Percentiles rank a stretch among this genome's conserved stretches.
phyloP scores from a whole-genome alignment of 1,140 invertebrate genomes.

The Eurytemora carolleeae region DNA sequence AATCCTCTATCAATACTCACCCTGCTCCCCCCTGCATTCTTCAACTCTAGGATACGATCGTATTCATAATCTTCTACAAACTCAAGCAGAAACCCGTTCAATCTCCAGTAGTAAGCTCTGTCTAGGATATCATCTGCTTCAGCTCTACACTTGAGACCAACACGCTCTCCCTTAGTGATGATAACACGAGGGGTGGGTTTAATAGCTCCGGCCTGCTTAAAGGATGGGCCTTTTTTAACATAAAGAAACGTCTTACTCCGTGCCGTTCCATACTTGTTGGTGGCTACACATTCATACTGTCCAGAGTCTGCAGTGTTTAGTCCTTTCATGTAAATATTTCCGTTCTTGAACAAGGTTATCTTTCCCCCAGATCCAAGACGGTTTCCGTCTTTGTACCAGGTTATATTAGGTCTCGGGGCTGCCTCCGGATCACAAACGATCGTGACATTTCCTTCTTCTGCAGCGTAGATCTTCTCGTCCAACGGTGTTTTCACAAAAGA shows the following conservation, averaged over 20 bases:
- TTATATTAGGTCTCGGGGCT: slow-evolving; percentile 64
- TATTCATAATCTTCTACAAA: slow-evolving; percentile 32
- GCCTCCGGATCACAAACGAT: slow-evolving; percentile 82
- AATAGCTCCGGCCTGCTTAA: slow-evolving; percentile 42
- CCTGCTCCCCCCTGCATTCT: slow-evolving; percentile 8
- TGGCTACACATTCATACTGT: slow-evolving; percentile 64
- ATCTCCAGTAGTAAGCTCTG: slow-evolving; percentile 69
- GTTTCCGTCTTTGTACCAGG: slow-evolving; percentile 76
- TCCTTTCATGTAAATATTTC: slow-evolving; percentile 64
- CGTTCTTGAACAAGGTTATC: slow-evolving; percentile 53
- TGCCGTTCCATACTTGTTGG: slow-evolving; percentile 58
- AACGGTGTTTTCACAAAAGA: slow-evolving; percentile 75
- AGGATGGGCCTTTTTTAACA: slow-evolving; percentile 30
- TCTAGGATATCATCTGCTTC: slow-evolving; percentile 58
- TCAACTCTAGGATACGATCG: slow-evolving; percentile 17
- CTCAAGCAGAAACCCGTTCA: slow-evolving; percentile 57
- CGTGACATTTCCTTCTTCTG: slow-evolving; percentile 72
- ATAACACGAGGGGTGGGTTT: slow-evolving; percentile 42
- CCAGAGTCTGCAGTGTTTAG: slow-evolving; percentile 67
- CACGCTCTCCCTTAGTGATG: slow-evolving; percentile 39
- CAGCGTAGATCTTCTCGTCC: slow-evolving; percentile 66
- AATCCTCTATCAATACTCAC: slow-evolving; percentile 14
- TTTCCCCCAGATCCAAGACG: slow-evolving; percentile 51
- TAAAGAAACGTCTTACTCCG: slow-evolving; percentile 56
- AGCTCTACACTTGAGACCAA: slow-evolving; percentile 56